A percentile compares a stretch with the other conserved stretches of the same genome.
Conservation (phyloP, 2,113 vertebrate genomes). For the Varanus komodoensis region DNA sequence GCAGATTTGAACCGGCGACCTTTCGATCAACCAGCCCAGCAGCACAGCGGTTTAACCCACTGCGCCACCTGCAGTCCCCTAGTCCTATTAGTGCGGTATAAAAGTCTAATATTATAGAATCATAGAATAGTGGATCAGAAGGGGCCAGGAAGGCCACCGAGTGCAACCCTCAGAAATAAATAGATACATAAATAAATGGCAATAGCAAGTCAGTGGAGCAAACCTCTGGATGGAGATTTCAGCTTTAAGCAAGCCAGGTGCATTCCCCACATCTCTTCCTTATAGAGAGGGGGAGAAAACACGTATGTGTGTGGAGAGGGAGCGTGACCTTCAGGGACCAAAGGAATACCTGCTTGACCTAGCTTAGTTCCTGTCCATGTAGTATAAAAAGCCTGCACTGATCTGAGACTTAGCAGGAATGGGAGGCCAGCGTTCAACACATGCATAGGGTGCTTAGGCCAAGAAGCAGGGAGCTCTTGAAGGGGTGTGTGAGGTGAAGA, state of each 20-base stretch:
- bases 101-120: no score
- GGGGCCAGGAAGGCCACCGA: no score
- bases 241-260: background rate
- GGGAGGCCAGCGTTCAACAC: background rate
- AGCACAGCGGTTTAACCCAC: no score
- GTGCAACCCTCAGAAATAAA: no score
- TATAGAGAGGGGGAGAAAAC: no score
- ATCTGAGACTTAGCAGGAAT: background rate
- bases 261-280: background rate
- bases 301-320: background rate
- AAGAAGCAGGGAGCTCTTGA: background rate
- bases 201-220: background rate
- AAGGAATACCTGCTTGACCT: background rate
- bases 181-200: background rate
- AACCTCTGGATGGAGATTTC: background rate
- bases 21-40: no score
- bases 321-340: background rate
- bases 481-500: background rate
- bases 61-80: no score
- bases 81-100: no score
- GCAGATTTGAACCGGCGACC: no score
- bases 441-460: conserved; percentile 24
- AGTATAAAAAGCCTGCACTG: background rate
- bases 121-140: no score
- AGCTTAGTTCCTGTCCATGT: background rate